These are phyloP conservation scores for Hylyphantes graminicola DNA, from an alignment of 1,140 invertebrate genomes.

Conservation along the genomic window DNA sequence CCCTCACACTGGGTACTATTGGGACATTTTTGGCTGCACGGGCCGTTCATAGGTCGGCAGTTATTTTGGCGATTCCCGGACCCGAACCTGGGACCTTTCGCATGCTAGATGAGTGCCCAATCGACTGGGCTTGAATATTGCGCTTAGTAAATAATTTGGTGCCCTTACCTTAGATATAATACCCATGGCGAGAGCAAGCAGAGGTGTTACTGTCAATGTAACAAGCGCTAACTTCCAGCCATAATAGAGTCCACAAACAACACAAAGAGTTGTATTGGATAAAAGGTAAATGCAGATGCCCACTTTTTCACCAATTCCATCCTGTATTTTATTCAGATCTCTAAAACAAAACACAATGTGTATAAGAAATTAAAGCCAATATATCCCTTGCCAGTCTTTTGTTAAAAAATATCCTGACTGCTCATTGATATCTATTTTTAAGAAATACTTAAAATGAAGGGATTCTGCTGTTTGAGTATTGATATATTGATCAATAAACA, in stretches of 20 bases:
- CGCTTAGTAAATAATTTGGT: too few species aligned
- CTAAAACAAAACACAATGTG: slow-evolving; percentile 22
- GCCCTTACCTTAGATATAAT: slow-evolving; percentile 63
- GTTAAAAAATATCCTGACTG: background rate
- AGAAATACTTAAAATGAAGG: too few species aligned
- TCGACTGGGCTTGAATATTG: too few species aligned
- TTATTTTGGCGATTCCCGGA: too few species aligned
- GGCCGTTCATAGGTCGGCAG: too few species aligned
- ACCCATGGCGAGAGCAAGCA: slow-evolving; percentile 43
- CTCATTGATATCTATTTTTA: too few species aligned
- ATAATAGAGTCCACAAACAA: slow-evolving; percentile 68
- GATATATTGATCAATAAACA: too few species aligned
- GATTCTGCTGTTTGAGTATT: too few species aligned
- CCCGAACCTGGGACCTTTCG: too few species aligned
- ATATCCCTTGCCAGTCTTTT: background rate
- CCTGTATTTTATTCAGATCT: slow-evolving; percentile 71
- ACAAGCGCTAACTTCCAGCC: slow-evolving; percentile 71
- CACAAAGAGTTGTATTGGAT: slow-evolving; percentile 64
- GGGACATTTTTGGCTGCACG: too few species aligned
- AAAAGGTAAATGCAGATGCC: slow-evolving; percentile 67
- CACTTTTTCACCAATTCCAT: slow-evolving; percentile 74
- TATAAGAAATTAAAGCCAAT: background rate
- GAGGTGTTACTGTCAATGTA: slow-evolving; percentile 69
- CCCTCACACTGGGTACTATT: too few species aligned
- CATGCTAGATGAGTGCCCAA: too few species aligned